Evolutionary conservation across 1,140 invertebrate genomes (phyloP), one percentile per base, ranked within the genome.

Genomic region (Nasonia vitripennis): DNA sequence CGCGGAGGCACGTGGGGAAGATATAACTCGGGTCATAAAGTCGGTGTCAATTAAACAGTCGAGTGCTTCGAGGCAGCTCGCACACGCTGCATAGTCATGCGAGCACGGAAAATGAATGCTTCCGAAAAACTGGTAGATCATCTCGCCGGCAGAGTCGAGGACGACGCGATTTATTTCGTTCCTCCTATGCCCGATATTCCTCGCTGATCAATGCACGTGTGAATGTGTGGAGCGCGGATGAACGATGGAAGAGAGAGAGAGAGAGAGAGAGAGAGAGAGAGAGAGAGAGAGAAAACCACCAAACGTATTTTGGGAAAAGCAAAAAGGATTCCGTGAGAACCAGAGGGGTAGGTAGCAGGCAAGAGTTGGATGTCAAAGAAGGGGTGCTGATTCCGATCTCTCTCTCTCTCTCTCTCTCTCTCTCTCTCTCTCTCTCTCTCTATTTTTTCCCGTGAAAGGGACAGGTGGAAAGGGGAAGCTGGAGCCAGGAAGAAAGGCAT

Each of bases 301-400:
- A 87, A 87, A 87, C 87, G 83, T 88, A 89, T 89, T 91, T 91
- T 89, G 34, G 86, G 87, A 88, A 88, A 88, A 81, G 85, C 74
- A 85, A 86, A 89, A 91, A 91, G 91, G 90, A 92, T 92, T 92
- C 87, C 91, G 91, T 92, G 91, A 91, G 91, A 92, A 92, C 89
- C 45, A 9, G 81, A 88, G 87, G 89, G 89, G 84, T 78, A 71
- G 89, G 86, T 78, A 71, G 55, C 67, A 77, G 83, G 86, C 77
- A 91, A 91, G 91, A 92, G 91, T 92, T 91, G 89, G 83, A 90
- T 91, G 89, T 89, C 88, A 83, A 89, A 87, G 86, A 87, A 87
- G 71, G 81, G 74, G 79, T 75, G 62, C 41, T 87, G 78, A 84
- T 84, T 78, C 78, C 70, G 55, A 41, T 74, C 73, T 62, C 71